Percentiles rank a stretch among this genome's conserved stretches.
phyloP scores from a whole-genome alignment of 1,140 invertebrate genomes.

The Babylonia areolata region DNA sequence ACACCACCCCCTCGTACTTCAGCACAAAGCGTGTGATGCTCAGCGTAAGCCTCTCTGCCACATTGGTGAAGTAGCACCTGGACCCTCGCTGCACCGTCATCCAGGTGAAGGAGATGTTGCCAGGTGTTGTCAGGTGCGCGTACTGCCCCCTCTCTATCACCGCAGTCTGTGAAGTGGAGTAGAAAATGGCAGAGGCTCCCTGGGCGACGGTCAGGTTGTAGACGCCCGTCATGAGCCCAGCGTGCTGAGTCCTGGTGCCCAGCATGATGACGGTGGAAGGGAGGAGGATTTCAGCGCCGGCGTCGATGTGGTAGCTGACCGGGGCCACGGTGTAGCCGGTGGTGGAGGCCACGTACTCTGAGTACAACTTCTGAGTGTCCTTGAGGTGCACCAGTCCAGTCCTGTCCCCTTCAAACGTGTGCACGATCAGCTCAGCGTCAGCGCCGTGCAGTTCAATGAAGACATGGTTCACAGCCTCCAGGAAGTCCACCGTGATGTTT shows the following conservation, averaged over 20 bases:
- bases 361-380: conserved; percentile 55
- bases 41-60: conserved; percentile 51
- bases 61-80: conserved; percentile 51
- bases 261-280: conserved; percentile 65
- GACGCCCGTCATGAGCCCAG: conserved; percentile 60
- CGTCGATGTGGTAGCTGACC: conserved; percentile 64
- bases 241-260: conserved; percentile 62
- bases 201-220: conserved; percentile 66
- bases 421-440: conserved; percentile 58
- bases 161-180: conserved; percentile 64
- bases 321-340: conserved; percentile 68
- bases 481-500: conserved; percentile 53
- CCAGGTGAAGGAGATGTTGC: conserved; percentile 60
- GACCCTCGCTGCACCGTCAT: conserved; percentile 64
- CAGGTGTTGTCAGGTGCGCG: conserved; percentile 55
- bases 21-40: conserved; percentile 57
- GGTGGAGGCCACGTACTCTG: conserved; percentile 63
- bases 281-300: conserved; percentile 55
- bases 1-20: conserved; percentile 57
- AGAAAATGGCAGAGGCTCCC: conserved; percentile 56
- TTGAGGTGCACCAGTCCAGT: conserved; percentile 62
- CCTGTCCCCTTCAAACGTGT: conserved; percentile 65
- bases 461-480: conserved; percentile 60
- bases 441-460: conserved; percentile 58
- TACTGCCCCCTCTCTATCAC: conserved; percentile 59